phyloP scores from a whole-genome alignment of 2,797 vertebrate genomes.

The Helarctos malayanus region DNA sequence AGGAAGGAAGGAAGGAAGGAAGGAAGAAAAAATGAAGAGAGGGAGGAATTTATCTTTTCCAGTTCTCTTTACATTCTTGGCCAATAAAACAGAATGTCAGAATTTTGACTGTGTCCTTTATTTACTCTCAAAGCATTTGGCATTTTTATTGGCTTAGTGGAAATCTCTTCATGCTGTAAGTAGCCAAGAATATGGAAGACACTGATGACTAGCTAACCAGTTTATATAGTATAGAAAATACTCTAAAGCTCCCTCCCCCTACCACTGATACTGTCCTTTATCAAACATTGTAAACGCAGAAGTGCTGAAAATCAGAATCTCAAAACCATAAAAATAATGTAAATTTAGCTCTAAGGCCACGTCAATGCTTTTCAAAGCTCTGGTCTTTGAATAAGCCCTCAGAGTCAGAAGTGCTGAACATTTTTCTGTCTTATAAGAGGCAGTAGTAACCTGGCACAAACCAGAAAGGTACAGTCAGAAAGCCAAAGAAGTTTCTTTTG shows the following conservation, averaged over 20 bases:
- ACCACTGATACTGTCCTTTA: constrained; percentile 71
- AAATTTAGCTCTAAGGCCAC: constrained; percentile 87
- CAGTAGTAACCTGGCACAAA: constrained; percentile 75
- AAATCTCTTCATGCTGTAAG: constrained; percentile 74
- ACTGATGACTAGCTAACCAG: constrained; percentile 78
- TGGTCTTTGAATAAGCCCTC: constrained; percentile 82
- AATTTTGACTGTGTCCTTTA: constrained; percentile 12
- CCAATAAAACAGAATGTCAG: background rate
- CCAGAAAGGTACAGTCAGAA: constrained; percentile 81
- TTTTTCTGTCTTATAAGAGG: constrained; percentile 70
- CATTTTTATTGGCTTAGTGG: constrained; percentile 73
- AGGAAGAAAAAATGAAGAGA: background rate
- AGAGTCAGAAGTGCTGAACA: constrained; percentile 75
- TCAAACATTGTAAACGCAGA: constrained; percentile 65
- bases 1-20: accelerated
- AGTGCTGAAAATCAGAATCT: constrained; percentile 59
- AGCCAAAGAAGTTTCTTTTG: constrained; percentile 88
- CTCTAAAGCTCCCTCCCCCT: constrained; percentile 74
- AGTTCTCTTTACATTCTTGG: background rate
- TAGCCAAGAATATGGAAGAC: constrained; percentile 76
- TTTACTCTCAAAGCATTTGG: constrained; percentile 18
- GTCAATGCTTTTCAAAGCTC: constrained; percentile 74
- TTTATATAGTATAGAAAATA: constrained; percentile 79
- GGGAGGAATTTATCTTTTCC: background rate
- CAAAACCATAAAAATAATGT: constrained; percentile 76